Conservation (phyloP, 2,113 vertebrate species). For the Aramus guarauna region DNA sequence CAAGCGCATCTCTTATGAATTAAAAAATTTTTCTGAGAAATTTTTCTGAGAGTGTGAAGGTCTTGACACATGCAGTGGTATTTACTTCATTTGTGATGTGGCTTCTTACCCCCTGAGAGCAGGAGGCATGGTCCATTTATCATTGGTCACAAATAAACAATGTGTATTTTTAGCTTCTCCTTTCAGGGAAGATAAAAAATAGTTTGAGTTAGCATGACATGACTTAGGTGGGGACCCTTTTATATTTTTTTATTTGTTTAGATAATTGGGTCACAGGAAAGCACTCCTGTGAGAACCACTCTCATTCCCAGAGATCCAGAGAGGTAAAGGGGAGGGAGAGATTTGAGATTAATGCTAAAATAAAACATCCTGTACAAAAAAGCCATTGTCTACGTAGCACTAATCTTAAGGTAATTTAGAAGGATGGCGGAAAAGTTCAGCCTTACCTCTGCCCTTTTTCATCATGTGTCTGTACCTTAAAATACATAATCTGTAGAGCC, state of each 20-base stretch:
- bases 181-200: slow-evolving; percentile 48
- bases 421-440: background rate
- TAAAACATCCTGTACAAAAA: slow-evolving; percentile 54
- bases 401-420: slow-evolving; percentile 30
- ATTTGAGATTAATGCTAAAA: slow-evolving; percentile 54
- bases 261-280: slow-evolving; percentile 69
- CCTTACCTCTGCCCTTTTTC: slow-evolving; percentile 15
- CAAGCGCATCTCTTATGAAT: background rate
- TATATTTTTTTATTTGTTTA: slow-evolving; percentile 52
- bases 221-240: slow-evolving; percentile 49
- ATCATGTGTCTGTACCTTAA: background rate
- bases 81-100: background rate
- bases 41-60: background rate
- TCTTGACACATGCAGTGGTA: background rate
- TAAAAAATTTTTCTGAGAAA: background rate
- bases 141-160: slow-evolving; percentile 21
- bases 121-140: slow-evolving; percentile 1
- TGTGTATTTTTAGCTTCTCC: slow-evolving; percentile 42
- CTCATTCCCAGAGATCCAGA: slow-evolving; percentile 57
- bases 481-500: background rate
- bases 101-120: background rate
- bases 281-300: slow-evolving; percentile 56
- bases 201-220: slow-evolving; percentile 42
- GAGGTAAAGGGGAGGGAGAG: slow-evolving; percentile 36
- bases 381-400: background rate